Conservation (phyloP, 2,888 invertebrate species). For the Sisyra terminalis region DNA sequence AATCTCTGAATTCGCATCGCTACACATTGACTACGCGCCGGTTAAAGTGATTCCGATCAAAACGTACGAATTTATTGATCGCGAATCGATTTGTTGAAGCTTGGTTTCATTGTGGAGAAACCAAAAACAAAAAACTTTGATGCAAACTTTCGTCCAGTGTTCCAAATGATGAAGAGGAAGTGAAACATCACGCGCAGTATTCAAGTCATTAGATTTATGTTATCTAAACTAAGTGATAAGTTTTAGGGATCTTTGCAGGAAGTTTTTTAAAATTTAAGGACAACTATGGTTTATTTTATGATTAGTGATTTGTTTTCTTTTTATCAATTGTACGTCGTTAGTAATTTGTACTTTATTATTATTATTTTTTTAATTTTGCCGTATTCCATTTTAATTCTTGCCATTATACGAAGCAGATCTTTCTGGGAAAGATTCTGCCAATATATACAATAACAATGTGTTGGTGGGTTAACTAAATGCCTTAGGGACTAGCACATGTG, state of each 20-base stretch:
- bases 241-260: too few species aligned
- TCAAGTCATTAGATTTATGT: too few species aligned
- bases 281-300: too few species aligned
- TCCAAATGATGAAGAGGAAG: not conserved
- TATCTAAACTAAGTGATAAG: too few species aligned
- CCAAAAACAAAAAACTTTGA: not conserved
- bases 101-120: not conserved
- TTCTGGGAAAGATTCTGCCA: too few species aligned
- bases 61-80: not conserved
- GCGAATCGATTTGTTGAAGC: slow-evolving; percentile 3
- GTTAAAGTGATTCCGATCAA: slow-evolving; percentile 6
- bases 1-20: not conserved
- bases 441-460: too few species aligned
- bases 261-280: too few species aligned
- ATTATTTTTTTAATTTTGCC: not conserved
- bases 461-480: too few species aligned
- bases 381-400: not conserved
- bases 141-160: not conserved
- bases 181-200: not conserved
- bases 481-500: too few species aligned
- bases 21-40: slow-evolving; percentile 5
- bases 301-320: too few species aligned
- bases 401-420: too few species aligned
- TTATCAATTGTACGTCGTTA: too few species aligned
- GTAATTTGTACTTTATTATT: not conserved